Evolutionary conservation across 2,888 invertebrate genomes (phyloP).

Genomic region (Gasteruption jaculator): DNA sequence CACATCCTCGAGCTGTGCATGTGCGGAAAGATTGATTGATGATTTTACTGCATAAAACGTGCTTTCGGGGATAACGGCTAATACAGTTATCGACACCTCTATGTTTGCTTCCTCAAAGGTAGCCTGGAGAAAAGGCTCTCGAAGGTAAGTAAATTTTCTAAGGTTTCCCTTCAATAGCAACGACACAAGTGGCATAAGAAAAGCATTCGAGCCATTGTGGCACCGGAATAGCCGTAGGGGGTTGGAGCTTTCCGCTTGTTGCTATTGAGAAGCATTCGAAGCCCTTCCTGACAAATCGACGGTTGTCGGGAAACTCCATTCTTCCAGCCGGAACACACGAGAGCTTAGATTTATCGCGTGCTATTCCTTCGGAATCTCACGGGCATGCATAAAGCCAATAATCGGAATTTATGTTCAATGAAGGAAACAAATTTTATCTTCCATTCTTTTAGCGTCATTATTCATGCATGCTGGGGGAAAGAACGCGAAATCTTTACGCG

Average conservation of each 20-base stretch:
- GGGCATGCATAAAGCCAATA: constrained; percentile 44
- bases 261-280: constrained; percentile 46
- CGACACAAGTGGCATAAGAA: constrained; percentile 31
- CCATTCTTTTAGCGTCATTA: too few species aligned
- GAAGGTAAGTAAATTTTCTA: constrained; percentile 46
- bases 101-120: constrained; percentile 17
- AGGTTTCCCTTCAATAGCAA: constrained; percentile 39
- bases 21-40: too few species aligned
- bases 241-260: constrained; percentile 47
- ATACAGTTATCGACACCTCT: too few species aligned
- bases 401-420: constrained; percentile 37
- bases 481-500: too few species aligned
- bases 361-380: constrained; percentile 31
- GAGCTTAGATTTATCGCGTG: constrained; percentile 42
- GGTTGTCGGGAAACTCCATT: constrained; percentile 47
- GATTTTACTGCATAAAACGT: constrained; percentile 21
- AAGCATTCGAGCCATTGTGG: constrained; percentile 43
- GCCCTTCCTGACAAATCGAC: constrained; percentile 50
- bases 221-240: constrained; percentile 34
- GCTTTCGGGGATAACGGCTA: too few species aligned
- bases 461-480: too few species aligned
- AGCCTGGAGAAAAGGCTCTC: constrained; percentile 22
- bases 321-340: constrained; percentile 32
- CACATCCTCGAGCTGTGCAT: too few species aligned
- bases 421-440: too few species aligned